Evolutionary conservation across 92 coral and sea anemone species (phyloP).

Genomic region (Palythoa grandis): DNA sequence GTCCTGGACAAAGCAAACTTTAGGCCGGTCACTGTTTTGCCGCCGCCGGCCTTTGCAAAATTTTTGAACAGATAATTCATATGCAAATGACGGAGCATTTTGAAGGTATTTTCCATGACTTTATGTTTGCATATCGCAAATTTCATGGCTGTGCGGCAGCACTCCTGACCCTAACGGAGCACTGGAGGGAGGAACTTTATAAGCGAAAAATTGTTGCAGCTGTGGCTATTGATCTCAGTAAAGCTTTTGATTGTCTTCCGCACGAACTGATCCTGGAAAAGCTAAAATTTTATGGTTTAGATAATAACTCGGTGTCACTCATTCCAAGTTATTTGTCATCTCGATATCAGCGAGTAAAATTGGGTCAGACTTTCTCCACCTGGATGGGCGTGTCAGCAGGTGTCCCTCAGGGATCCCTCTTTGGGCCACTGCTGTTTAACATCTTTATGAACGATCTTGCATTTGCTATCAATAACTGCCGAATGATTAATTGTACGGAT

Average conservation of each 20-base stretch:
- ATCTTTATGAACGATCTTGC: conserved; percentile 51
- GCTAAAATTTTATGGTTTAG: conserved; percentile 43
- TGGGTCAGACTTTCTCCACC: conserved; percentile 42
- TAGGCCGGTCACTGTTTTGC: conserved; percentile 55
- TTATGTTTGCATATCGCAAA: conserved; percentile 53
- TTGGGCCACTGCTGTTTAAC: conserved; percentile 37
- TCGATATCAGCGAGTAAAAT: conserved; percentile 50
- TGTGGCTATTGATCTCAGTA: conserved; percentile 64
- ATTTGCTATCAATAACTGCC: conserved; percentile 35
- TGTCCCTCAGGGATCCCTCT: conserved; percentile 36
- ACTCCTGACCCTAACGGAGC: conserved; percentile 54
- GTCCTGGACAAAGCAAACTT: conserved; percentile 52
- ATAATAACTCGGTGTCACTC: conserved; percentile 30
- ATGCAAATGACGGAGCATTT: conserved; percentile 44
- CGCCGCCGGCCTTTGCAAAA: conserved; percentile 46
- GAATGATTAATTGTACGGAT: conserved; percentile 46
- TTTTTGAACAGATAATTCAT: conserved; percentile 47
- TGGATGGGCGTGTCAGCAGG: conserved; percentile 58
- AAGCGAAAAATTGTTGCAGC: conserved; percentile 55
- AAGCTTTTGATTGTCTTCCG: conserved; percentile 63
- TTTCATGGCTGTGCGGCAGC: conserved; percentile 56
- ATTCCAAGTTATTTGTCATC: conserved; percentile 39
- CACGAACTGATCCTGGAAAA: conserved; percentile 51
- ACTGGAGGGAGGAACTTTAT: conserved; percentile 63
- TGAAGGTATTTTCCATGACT: conserved; percentile 38